Base-by-base conservation (phyloP, 2,113 vertebrate species). In the Chaetodon auriga region DNA sequence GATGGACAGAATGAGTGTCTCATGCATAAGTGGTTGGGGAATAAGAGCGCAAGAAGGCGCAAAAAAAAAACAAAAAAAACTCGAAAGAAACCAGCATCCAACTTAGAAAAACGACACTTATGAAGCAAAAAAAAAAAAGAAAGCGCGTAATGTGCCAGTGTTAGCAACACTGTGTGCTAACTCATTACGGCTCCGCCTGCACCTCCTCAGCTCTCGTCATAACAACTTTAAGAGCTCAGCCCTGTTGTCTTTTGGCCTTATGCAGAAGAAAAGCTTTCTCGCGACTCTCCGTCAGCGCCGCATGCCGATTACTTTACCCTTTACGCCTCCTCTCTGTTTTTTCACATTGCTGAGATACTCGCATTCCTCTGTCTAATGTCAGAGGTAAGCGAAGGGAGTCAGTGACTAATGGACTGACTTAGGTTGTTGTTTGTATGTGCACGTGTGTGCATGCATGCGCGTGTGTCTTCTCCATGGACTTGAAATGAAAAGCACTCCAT, bases 301-400 rank as follows among this genome's bases (percentile, higher is more conserved):
- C 30, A 69, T 71, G n/a, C 62, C 15, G 12, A 86, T 83, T 80
- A 62, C 86, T 90, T 87, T 81, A 80, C 81, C 84, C 87, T 89
- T 84, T 87, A 87, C 64, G 13, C 75, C 65, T 57, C 74, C 70
- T 35, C 62, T 30, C 35, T 73, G 62, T 58, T 78, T 62, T 62
- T 51, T 78, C 63, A 68, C 60, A 75, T 45, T 13, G 45, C 63
- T 62, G 46, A 75, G 85, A 82, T 23, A 21, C 74, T 71, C 43
- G 13, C 45, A 60, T 68, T 63, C 18, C 38, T 72, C 66, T 6
- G 9, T 82, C 55, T 82, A 74, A 78, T 86, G 81, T 90, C 82
- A 87, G 51, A 85, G 79, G 77, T 83, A 80, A 76, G 48, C 70
- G 64, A 63, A 30, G 68, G 48, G 51, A 69, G 58, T 79, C 13